Conservation (phyloP, 2,113 vertebrate species). For the Collichthys lucidus region DNA sequence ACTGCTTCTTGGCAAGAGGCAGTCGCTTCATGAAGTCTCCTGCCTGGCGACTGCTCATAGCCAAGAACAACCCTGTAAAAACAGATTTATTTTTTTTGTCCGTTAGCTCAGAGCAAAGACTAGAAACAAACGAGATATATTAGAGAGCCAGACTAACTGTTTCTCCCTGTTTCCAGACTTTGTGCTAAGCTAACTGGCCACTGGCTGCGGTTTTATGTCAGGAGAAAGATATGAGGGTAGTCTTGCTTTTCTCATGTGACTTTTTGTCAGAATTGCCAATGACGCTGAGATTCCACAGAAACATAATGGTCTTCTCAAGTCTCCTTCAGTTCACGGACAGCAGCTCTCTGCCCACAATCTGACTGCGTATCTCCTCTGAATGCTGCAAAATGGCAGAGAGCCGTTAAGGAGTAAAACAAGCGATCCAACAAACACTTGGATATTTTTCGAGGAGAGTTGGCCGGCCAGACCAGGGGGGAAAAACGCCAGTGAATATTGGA, state of each 20-base stretch:
- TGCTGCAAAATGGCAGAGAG: neutral
- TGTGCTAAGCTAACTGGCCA: neutral
- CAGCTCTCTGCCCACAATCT: neutral
- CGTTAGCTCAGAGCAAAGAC: neutral
- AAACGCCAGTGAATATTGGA: slow-evolving; percentile 13
- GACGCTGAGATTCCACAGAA: slow-evolving; percentile 12
- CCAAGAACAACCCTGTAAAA: neutral
- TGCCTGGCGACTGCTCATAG: neutral
- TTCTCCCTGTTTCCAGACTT: neutral
- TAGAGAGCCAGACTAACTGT: neutral
- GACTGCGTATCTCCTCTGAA: neutral
- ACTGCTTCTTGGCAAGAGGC: neutral
- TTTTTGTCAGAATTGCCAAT: neutral
- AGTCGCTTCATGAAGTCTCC: neutral
- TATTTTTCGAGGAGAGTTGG: slow-evolving; percentile 20
- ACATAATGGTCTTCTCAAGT: neutral
- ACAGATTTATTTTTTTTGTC: neutral
- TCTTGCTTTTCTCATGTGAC: neutral
- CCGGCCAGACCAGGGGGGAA: neutral
- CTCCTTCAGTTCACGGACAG: neutral
- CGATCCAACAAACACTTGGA: slow-evolving; percentile 12
- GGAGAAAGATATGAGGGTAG: neutral
- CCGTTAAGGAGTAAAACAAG: slow-evolving; percentile 2
- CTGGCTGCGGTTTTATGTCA: no score
- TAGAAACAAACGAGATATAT: neutral